Evolutionary conservation across 2,888 invertebrate genomes (phyloP).

Genomic region (Pandemis heparana): DNA sequence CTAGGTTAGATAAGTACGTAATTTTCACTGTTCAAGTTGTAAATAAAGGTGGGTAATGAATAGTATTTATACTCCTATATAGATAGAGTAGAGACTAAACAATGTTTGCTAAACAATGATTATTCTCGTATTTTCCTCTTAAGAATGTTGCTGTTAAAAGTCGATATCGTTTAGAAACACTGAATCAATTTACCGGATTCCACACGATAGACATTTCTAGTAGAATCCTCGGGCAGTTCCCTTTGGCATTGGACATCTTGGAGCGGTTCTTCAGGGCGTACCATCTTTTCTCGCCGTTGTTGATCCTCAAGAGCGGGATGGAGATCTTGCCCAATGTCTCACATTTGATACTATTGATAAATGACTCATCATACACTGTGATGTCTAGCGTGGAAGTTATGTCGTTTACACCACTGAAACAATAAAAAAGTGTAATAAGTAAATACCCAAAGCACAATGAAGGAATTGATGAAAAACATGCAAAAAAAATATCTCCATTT

Average conservation of each 20-base stretch:
- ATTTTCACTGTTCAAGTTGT: background rate
- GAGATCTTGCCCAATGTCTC: conserved; percentile 75
- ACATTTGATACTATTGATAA: conserved; percentile 64
- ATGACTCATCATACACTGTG: conserved; percentile 72
- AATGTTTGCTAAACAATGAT: too few species aligned
- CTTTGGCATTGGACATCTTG: conserved; percentile 67
- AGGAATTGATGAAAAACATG: too few species aligned
- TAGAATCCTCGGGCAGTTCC: conserved; percentile 73
- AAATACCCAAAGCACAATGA: too few species aligned
- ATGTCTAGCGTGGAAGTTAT: conserved; percentile 76
- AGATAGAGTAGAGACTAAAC: too few species aligned
- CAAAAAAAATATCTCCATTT: too few species aligned
- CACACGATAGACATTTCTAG: conserved; percentile 77
- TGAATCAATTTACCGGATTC: conserved; percentile 72
- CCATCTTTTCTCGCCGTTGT: conserved; percentile 76
- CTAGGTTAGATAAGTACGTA: background rate
- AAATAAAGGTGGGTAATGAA: background rate
- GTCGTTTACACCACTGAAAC: conserved; percentile 71
- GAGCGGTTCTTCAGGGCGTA: conserved; percentile 74
- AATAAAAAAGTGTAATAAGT: too few species aligned
- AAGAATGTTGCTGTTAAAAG: too few species aligned
- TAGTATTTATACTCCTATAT: background rate
- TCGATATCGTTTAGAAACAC: background rate
- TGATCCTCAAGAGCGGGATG: conserved; percentile 73
- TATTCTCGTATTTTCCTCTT: too few species aligned